Evolutionary conservation across 1,140 invertebrate species (phyloP), one percentile per base, ranked within the genome.

Genomic region (Ceratosolen fusciceps): DNA sequence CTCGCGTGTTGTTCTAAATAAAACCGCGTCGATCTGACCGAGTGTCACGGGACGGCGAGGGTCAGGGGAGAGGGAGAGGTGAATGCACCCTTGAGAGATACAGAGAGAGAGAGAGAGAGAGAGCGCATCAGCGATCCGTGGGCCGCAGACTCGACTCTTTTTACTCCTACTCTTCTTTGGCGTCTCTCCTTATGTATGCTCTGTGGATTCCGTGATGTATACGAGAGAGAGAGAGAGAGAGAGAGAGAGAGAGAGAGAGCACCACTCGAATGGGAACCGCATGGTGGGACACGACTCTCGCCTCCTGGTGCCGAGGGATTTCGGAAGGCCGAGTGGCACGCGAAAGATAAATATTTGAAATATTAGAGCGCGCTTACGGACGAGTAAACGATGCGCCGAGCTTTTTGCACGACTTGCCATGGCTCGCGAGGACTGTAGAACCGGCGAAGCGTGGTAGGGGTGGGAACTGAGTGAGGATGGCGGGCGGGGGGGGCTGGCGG

Each of bases 31-130:
- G 65, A 80, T 74, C 60, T 54, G 47, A 52, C 26, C n/a, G n/a
- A 21, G 47, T 56, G 31, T 37, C 24, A 29, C 24, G 47, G 29
- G 24, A 70, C 19, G 4, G 43, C 34, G 7, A 21, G 43, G 19
- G 12, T 16, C 8, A 54, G 65, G 47, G 49, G 49, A 34, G 62
- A 34, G 39, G n/a, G 26, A 58, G 67, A 75, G 79, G 73, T 75
- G 79, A 75, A 80, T 75, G 73, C 19, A 75, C 73, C 37, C 79
- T 26, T 26, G 52, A n/a, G n/a, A n/a, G n/a, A n/a, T n/a, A n/a
- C n/a, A n/a, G n/a, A n/a, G n/a, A n/a, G n/a, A n/a, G n/a, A n/a
- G n/a, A n/a, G n/a, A n/a, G n/a, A n/a, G n/a, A n/a, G n/a, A n/a
- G n/a, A n/a, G n/a, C n/a, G n/a, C n/a, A n/a, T n/a, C n/a, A 68